phyloP scores from a whole-genome alignment of 2,797 vertebrate species.

The Sebastiscus tertius region DNA sequence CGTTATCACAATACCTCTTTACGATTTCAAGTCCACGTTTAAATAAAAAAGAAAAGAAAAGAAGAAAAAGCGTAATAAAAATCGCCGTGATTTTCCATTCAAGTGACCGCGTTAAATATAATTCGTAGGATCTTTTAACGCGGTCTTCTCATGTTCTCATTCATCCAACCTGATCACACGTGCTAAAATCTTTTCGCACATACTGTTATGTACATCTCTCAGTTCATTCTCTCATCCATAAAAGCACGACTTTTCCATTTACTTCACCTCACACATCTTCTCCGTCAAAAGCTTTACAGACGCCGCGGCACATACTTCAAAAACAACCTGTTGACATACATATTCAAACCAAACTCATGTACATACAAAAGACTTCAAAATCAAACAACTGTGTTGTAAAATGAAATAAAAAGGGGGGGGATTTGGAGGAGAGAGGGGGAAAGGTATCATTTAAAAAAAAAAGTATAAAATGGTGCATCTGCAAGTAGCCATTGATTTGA shows the following conservation, averaged over 20 bases:
- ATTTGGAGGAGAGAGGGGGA: not conserved
- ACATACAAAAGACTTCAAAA: conserved; percentile 48
- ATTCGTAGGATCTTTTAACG: not conserved
- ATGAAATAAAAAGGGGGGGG: conserved; percentile 37
- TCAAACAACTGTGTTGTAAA: conserved; percentile 47
- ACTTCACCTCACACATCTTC: not conserved
- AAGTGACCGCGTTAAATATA: conserved; percentile 32
- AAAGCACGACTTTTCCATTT: conserved; percentile 12
- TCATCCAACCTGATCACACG: conserved; percentile 50
- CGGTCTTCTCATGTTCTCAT: conserved; percentile 14
- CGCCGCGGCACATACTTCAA: conserved; percentile 48
- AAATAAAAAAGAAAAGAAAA: conserved; percentile 32
- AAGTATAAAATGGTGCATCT: conserved; percentile 56
- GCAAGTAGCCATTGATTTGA: conserved; percentile 49
- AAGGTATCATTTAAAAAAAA: conserved; percentile 18
- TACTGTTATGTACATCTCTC: conserved; percentile 53
- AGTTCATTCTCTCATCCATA: conserved; percentile 51
- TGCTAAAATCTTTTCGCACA: conserved; percentile 61
- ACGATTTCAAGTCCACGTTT: conserved; percentile 65
- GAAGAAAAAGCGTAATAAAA: conserved; percentile 18
- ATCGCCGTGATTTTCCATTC: conserved; percentile 30
- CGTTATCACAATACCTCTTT: conserved; percentile 59
- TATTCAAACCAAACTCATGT: conserved; percentile 51
- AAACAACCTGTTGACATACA: conserved; percentile 45
- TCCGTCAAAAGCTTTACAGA: conserved; percentile 44